Conservation (phyloP, 1,140 invertebrate species). For the Drosophila serrata region DNA sequence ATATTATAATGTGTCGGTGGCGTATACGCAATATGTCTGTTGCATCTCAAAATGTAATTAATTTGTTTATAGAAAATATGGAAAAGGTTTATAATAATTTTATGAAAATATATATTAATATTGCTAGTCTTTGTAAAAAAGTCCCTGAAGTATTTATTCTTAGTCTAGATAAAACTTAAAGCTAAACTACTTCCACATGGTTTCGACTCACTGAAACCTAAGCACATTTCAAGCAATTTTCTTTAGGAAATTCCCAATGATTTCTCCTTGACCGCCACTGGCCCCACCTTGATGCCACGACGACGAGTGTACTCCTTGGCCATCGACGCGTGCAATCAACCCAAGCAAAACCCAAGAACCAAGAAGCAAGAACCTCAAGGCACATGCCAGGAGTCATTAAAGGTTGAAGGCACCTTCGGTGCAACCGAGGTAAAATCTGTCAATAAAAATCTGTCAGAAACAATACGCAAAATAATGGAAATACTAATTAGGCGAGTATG, state of each 20-base stretch:
- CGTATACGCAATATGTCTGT: slow-evolving; percentile 20
- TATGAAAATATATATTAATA: too few species aligned
- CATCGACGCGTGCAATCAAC: slow-evolving; percentile 70
- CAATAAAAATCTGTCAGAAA: slow-evolving; percentile 58
- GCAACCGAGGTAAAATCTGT: slow-evolving; percentile 37
- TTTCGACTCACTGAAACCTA: slow-evolving; percentile 23
- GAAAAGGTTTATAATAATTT: neutral
- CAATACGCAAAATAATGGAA: slow-evolving; percentile 19
- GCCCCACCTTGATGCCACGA: slow-evolving; percentile 21
- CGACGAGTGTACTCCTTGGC: slow-evolving; percentile 27
- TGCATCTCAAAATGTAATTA: neutral
- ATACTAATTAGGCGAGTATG: slow-evolving; percentile 24
- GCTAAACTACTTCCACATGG: slow-evolving; percentile 15
- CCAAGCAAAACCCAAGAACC: slow-evolving; percentile 30
- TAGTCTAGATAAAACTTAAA: neutral
- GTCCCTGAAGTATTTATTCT: too few species aligned
- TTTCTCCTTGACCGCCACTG: slow-evolving; percentile 42
- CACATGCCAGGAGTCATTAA: slow-evolving; percentile 25
- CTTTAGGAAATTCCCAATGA: slow-evolving; percentile 22
- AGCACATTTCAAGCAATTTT: slow-evolving; percentile 31
- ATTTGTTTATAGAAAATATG: neutral
- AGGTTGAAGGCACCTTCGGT: slow-evolving; percentile 27
- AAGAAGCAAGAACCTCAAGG: slow-evolving; percentile 8
- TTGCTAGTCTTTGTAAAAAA: too few species aligned
- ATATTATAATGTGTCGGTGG: slow-evolving; percentile 4